Base-by-base conservation (phyloP, 1,140 invertebrate species). In the Papilio polytes region DNA sequence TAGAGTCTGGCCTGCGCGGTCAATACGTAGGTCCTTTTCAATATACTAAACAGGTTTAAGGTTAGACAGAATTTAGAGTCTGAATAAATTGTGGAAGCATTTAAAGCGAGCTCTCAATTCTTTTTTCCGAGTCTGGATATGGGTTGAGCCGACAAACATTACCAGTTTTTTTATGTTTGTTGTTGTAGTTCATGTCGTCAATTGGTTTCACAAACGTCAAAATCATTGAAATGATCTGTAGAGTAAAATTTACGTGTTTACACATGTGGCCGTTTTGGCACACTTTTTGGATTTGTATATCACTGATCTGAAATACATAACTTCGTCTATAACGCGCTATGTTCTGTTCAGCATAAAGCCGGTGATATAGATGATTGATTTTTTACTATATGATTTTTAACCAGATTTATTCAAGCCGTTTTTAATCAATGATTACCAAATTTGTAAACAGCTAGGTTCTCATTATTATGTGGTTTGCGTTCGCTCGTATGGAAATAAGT, bases 1-100 rank as follows among this genome's bases (percentile, higher is more conserved):
- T 90, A 90, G 84, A 81, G 91, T 91, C 92, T 91, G 87, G 85
- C 53, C 77, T 78, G 79, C 78, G 84, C 81, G 87, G 85, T 84
- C 46, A 8, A 51, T 76, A 31, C 20, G 46, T 76, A 76, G 20
- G 74, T 76, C 46, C 74, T 48, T 76, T 76, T 76, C 48, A 51
- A 48, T 13, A 76, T 13, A 31, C 26, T 31, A 31, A 36, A 70
- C 63, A 70, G 63, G 63, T 31, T 70, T 70, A 18, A 70, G 63
- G 22, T 70, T 31, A 70, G 63, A 36, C 26, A 12, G 12, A 76
- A 48, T 46, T 76, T 18, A 48, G 44, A 76, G 74, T 12, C 41
- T 53, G 74, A 51, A 48, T 53, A 18, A 20, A 15, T 53, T 76
- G 72, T 76, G 46, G 36, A 26, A 26, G 63, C 26, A 36, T 70